Conservation (phyloP, 2,797 vertebrate genomes). For the Coregonus ussuriensis region DNA sequence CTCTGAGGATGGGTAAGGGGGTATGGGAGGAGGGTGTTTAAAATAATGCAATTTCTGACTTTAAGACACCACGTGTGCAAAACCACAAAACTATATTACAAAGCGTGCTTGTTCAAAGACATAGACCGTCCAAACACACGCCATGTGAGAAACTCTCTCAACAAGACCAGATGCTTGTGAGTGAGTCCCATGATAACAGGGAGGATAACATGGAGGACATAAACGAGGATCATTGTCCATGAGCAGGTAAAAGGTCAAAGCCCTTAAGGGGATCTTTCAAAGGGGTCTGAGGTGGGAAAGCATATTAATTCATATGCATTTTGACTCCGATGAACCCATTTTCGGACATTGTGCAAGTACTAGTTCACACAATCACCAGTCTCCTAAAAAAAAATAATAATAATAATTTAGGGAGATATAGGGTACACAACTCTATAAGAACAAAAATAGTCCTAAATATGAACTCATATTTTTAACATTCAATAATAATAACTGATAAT, state of each 20-base stretch:
- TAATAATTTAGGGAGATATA: conserved; percentile 35
- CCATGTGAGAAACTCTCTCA: conserved; percentile 47
- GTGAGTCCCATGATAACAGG: conserved; percentile 28
- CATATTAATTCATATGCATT: conserved; percentile 3
- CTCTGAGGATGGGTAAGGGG: neutral
- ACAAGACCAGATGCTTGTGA: conserved; percentile 31
- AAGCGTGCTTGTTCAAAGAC: conserved; percentile 68
- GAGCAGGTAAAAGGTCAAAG: conserved; percentile 8
- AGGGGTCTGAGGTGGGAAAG: neutral
- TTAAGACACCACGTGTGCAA: conserved; percentile 75
- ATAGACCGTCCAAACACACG: conserved; percentile 51
- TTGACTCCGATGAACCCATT: conserved; percentile 25
- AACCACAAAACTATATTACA: conserved; percentile 74
- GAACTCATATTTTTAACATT: conserved; percentile 53
- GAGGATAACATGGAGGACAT: neutral
- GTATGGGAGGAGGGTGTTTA: conserved; percentile 18
- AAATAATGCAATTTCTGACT: conserved; percentile 70
- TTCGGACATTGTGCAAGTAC: conserved; percentile 23
- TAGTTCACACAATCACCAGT: conserved; percentile 26
- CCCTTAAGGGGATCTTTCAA: conserved; percentile 28
- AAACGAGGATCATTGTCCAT: conserved; percentile 23
- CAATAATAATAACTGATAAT: conserved; percentile 53
- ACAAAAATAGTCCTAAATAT: conserved; percentile 43
- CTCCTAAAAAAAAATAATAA: conserved; percentile 30
- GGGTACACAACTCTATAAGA: conserved; percentile 42